Base-by-base conservation (phyloP, 2,888 invertebrate genomes). In the Serripes groenlandicus region DNA sequence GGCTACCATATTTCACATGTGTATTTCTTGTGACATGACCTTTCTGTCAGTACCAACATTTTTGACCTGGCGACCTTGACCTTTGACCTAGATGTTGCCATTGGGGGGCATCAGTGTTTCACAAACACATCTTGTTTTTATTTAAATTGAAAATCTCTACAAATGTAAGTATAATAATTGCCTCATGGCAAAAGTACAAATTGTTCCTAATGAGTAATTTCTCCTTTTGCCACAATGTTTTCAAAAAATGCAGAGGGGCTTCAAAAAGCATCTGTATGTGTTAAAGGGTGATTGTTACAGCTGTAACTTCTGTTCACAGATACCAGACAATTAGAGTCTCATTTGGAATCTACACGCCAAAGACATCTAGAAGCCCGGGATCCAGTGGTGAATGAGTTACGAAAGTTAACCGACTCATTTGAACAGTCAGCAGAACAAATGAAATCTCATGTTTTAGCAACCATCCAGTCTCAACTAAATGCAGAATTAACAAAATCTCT, bases 371-470 rank as follows among this genome's bases (percentile, higher is more conserved):
- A 92, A 69, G 77, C 90, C 3, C 88, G 92, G 11, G 93, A 94
- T 78, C 93, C 93, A 0, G 69, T 93, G 11, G 81, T 93, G 5
- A 83, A 84, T 7, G 92, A 94, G 88, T 76, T 94, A 70, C 88
- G 90, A 34, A 84, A 89, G 30, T 75, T 92, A 28, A 89, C 90
- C 1, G 92, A 92, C n/a, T 81, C 89, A 5, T 92, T 93, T 83
- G 86, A 91, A 69, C 87, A 87, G 4, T 88, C 90, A 3, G 83
- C 90, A 21, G 90, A 90, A 54, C 87, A 90, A 21, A 87, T 92
- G 71, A 88, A 92, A 71, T 83, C 85, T 32, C 86, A 91, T 68
- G 81, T 92, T 23, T 66, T 91, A 11, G 85, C 89, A 23, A 87
- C 89, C 5, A 77, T 93, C 52, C 88, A 91, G 77, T 83, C 88